Evolutionary conservation across 2,113 vertebrate species (phyloP), one percentile per base, ranked within the genome.

Genomic region (Heterocephalus glaber): DNA sequence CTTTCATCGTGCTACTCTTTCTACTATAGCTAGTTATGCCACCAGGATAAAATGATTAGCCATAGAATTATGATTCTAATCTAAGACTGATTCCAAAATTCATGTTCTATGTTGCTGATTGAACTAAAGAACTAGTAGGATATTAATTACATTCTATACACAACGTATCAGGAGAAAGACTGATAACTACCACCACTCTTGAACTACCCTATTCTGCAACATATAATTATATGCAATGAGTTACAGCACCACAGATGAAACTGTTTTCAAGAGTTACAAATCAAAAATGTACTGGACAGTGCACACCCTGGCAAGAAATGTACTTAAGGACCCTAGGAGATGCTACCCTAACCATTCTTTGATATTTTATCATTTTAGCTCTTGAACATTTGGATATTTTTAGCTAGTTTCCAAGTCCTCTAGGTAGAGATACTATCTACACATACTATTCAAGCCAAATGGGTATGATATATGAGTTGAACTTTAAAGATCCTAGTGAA

Each of bases 291-390:
- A 63, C 33, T 86, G 52, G 26, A 35, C 8, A 91, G 11, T 54
- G 41, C 35, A 93, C 8, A 91, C n/a, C 44, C 65, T 92, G 54
- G 38, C 33, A 84, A 95, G 49, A 90, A 60, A 80, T 52, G 35
- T 56, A 87, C n/a, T 22, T 60, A 85, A 93, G 84, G 58, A 90
- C 9, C 41, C 68, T 89, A 16, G 11, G 22, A 76, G 72, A 52
- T 80, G 93, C 91, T 85, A 84, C 26, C 47, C 89, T 94, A 97
- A 88, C 12, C 26, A 85, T 85, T 38, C 76, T 38, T 80, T 89
- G 49, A 22, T 60, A 89, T 58, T 54, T 94, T 88, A 41, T 17
- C 80, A 77, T 77, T 90, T 95, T 79, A 92, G 60, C 65, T 96
- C 35, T 68, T 95, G 5, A 90, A 96, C 56, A 88, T 80, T 86